A percentile compares a stretch with the other conserved stretches of the same genome.
Conservation (phyloP, 2,797 vertebrate species). For the Saguinus oedipus region DNA sequence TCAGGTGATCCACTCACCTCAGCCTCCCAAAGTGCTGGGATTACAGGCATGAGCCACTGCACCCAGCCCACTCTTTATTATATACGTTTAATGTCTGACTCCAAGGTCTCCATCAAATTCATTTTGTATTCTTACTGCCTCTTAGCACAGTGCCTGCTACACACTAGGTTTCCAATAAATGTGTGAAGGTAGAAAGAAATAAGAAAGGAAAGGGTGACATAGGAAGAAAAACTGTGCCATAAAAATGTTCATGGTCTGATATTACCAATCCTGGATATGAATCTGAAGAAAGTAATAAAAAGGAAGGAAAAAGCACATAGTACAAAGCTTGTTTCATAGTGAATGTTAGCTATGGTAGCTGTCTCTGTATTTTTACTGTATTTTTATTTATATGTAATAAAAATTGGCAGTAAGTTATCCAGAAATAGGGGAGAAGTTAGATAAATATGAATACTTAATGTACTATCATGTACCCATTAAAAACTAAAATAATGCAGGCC, state of each 20-base stretch:
- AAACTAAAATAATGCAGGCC: not conserved
- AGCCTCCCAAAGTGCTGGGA: too few species aligned
- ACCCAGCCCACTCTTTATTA: not conserved
- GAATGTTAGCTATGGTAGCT: not conserved
- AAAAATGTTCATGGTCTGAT: not conserved
- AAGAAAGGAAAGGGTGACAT: not conserved
- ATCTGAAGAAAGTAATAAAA: slow-evolving; percentile 6
- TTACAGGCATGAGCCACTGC: not conserved
- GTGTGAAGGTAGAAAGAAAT: not conserved
- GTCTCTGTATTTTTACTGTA: not conserved
- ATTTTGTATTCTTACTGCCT: slow-evolving; percentile 17
- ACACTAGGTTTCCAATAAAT: slow-evolving; percentile 17
- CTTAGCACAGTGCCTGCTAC: not conserved
- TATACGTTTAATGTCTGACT: not conserved
- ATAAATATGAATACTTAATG: not conserved
- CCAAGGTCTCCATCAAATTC: not conserved
- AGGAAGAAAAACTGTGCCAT: not conserved
- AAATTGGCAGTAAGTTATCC: not conserved
- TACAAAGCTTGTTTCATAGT: slow-evolving; percentile 5
- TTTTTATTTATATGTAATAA: slow-evolving; percentile 1
- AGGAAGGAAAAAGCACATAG: not conserved
- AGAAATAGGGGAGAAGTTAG: not conserved
- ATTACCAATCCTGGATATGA: not conserved
- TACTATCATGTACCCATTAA: not conserved
- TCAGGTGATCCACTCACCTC: too few species aligned